phyloP scores from a whole-genome alignment of 35 echinoderm and acorn worm genomes.

The Anneissia japonica region DNA sequence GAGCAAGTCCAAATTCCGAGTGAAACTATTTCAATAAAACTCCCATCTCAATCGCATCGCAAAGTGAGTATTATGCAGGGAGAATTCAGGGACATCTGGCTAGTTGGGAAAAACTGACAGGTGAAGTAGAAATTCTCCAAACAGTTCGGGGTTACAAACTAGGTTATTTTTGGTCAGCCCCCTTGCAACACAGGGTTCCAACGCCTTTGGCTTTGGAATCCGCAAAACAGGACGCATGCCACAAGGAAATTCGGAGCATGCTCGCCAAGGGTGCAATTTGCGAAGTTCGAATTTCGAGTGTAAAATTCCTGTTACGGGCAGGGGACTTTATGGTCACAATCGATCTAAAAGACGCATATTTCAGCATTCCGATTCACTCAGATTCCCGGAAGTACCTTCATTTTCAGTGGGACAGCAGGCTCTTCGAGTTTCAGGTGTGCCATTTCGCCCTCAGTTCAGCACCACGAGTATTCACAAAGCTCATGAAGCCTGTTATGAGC shows the following conservation, averaged over 20 bases:
- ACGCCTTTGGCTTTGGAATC: background rate
- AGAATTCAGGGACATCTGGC: no score
- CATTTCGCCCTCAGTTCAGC: conserved; percentile 2
- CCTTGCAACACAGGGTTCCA: background rate
- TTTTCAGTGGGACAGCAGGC: background rate
- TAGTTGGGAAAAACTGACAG: no score
- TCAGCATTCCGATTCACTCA: background rate
- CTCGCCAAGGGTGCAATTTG: conserved; percentile 18
- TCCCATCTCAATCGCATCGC: no score
- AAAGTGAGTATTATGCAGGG: no score
- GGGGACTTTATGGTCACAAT: background rate
- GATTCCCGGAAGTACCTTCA: background rate
- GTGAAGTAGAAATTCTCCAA: background rate
- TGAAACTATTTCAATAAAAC: no score
- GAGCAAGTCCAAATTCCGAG: background rate
- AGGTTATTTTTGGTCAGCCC: background rate
- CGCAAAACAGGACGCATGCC: background rate
- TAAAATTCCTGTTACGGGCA: no score
- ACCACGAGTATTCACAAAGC: conserved; percentile 2
- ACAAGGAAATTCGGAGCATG: conserved; percentile 9
- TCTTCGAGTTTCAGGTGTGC: background rate
- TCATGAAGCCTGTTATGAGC: background rate
- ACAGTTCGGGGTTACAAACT: conserved; percentile 22
- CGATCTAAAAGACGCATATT: conserved; percentile 26
- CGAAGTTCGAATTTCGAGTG: no score